Evolutionary conservation across 2,888 invertebrate species (phyloP).

Genomic region (Malachius bipustulatus): DNA sequence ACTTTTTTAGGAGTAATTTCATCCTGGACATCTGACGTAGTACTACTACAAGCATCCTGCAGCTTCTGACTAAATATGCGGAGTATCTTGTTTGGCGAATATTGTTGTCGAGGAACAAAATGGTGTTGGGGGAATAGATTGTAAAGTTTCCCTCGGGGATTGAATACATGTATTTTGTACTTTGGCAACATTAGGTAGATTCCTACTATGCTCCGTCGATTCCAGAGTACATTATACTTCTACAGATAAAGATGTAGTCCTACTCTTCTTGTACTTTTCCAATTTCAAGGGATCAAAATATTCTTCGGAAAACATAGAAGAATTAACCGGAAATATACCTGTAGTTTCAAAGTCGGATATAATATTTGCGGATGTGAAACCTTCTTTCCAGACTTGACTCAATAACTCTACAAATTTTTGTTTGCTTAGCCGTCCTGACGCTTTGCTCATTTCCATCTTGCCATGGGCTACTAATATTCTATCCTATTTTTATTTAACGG

Average conservation of each 20-base stretch:
- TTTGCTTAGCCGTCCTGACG: slow-evolving; percentile 2
- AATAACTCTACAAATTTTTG: slow-evolving; percentile 2
- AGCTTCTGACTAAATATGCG: not conserved
- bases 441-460: too few species aligned
- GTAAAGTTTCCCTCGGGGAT: too few species aligned
- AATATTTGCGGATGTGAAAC: not conserved
- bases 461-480: too few species aligned
- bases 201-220: too few species aligned
- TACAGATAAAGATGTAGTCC: too few species aligned
- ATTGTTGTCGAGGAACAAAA: too few species aligned
- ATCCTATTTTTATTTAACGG: too few species aligned
- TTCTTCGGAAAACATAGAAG: not conserved
- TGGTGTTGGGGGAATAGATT: too few species aligned
- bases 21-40: not conserved
- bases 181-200: too few species aligned
- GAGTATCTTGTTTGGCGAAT: not conserved
- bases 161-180: too few species aligned
- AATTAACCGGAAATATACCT: not conserved
- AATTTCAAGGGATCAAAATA: not conserved
- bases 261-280: not conserved
- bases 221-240: too few species aligned
- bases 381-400: not conserved
- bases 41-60: not conserved
- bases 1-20: not conserved
- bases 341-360: not conserved